Base-by-base conservation (phyloP, 1,140 invertebrate species). In the Saxidomus purpurata region DNA sequence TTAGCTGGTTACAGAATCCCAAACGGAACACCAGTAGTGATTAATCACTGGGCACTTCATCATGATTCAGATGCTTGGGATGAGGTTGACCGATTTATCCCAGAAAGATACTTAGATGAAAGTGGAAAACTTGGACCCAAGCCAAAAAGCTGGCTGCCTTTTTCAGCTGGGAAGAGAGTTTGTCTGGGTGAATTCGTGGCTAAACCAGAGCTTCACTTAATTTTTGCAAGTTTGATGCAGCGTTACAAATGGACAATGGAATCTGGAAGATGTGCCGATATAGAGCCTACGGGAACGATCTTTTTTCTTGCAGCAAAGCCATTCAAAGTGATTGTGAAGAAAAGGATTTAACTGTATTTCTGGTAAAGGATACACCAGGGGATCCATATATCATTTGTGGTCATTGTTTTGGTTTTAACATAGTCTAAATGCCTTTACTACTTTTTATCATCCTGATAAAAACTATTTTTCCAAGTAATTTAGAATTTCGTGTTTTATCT, bases 11-110 rank as follows among this genome's bases (percentile, higher is more conserved):
- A 97, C 90, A 91, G 91, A 76, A 97, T 98, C 69, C 97, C 97
- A 0, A 96, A 96, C 97, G 97, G 98, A 88, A 98, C 98, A 28
- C 98, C 98, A 97, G 97, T 98, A 0, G 96, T 98, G 9, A 97
- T 97, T n/a, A 98, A 98, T 94, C 97, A 98, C 90, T 97, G 97
- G 87, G 97, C 97, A 79, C 96, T 98, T 63, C 96, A 98, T 34
- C 97, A 97, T 96, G 97, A 98, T 92, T 96, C 97, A 1, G 95
- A 97, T 1, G 97, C 97, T 71, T 98, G 97, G 94, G 96, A 96
- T 0, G 96, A 98, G 47, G 98, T 98, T 0, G 96, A 97, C 84
- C 94, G 95, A 34, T 98, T 98, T 94, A 96, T 97, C 82, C 98
- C 98, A 0, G 98, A 98, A 40, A 83, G 95, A 61, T 96, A 95